Evolutionary conservation across 2,888 invertebrate genomes (phyloP).

Genomic region (Alentia gelatinosa): DNA sequence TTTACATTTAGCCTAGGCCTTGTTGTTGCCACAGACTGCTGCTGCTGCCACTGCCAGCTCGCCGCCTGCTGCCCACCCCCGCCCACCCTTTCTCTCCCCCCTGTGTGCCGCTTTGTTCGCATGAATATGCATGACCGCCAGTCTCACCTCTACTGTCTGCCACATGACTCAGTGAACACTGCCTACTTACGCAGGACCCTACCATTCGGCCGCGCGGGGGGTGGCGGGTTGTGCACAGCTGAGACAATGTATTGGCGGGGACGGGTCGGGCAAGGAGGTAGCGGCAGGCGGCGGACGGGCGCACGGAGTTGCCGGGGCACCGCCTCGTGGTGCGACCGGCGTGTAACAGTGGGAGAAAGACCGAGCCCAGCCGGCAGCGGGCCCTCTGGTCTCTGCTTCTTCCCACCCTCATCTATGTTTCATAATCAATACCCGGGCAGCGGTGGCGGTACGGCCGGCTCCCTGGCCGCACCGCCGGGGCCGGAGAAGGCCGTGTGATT

Average conservation of each 20-base stretch:
- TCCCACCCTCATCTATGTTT: conserved; percentile 50
- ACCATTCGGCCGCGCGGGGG: not conserved
- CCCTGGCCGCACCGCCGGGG: not conserved
- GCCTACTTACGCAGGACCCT: conserved; percentile 42
- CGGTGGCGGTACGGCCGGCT: no score
- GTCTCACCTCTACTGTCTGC: conserved; percentile 52
- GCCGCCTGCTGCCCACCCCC: conserved; percentile 33
- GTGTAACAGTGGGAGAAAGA: not conserved
- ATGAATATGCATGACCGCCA: conserved; percentile 49
- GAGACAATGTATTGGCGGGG: conserved; percentile 43
- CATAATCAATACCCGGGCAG: conserved; percentile 28
- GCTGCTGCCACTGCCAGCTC: conserved; percentile 41
- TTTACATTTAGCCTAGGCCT: conserved; percentile 29
- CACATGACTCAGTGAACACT: conserved; percentile 43
- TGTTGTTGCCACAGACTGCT: conserved; percentile 20
- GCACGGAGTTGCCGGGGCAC: not conserved
- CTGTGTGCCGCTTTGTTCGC: conserved; percentile 1
- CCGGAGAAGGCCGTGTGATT: conserved; percentile 23
- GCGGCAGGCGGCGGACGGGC: not conserved
- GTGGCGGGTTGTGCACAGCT: not conserved
- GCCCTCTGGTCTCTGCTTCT: conserved; percentile 13
- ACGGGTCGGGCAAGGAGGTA: not conserved
- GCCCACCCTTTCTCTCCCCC: not conserved
- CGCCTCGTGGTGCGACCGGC: not conserved
- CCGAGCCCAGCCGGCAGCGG: not conserved